These are phyloP conservation scores for Brachyhypopomus gauderio DNA, from an alignment of 2,113 vertebrate species.

Conservation along the genomic window DNA sequence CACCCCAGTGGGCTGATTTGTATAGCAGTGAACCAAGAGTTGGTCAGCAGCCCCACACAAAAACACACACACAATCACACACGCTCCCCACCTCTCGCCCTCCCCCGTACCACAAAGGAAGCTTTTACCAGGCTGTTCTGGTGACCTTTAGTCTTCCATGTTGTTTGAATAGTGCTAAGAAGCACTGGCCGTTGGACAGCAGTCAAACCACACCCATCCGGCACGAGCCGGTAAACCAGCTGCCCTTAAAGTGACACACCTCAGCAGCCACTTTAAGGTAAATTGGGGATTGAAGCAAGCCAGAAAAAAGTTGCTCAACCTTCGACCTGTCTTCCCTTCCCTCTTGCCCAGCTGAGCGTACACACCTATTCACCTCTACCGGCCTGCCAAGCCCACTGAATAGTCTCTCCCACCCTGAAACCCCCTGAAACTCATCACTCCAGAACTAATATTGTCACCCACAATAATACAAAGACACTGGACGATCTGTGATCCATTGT, in stretches of 20 bases:
- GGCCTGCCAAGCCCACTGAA: background rate
- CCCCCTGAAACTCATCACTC: background rate
- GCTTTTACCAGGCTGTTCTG: slow-evolving; percentile 54
- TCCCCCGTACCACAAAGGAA: slow-evolving; percentile 49
- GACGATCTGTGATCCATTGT: slow-evolving; percentile 25
- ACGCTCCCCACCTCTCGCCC: background rate
- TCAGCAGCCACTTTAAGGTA: background rate
- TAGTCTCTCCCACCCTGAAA: background rate
- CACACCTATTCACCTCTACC: background rate
- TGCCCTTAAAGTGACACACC: slow-evolving; percentile 11
- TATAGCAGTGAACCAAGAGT: slow-evolving; percentile 32
- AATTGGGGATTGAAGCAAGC: background rate
- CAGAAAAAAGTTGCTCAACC: background rate
- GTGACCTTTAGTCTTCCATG: slow-evolving; percentile 54
- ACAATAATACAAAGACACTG: slow-evolving; percentile 22
- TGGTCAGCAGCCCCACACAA: slow-evolving; percentile 3
- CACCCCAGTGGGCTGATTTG: slow-evolving; percentile 45
- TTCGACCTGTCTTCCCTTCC: background rate
- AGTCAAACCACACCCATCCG: slow-evolving; percentile 45
- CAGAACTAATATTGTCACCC: slow-evolving; percentile 18
- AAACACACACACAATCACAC: background rate
- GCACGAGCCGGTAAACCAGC: slow-evolving; percentile 41
- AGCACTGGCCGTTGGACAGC: slow-evolving; percentile 47
- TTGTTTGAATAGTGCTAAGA: slow-evolving; percentile 55
- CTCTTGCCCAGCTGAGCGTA: background rate